A percentile compares a stretch with the other conserved stretches of the same genome.
Evolutionary conservation across 2,888 invertebrate species (phyloP).

Genomic region (Lasioglossum villosulum): DNA sequence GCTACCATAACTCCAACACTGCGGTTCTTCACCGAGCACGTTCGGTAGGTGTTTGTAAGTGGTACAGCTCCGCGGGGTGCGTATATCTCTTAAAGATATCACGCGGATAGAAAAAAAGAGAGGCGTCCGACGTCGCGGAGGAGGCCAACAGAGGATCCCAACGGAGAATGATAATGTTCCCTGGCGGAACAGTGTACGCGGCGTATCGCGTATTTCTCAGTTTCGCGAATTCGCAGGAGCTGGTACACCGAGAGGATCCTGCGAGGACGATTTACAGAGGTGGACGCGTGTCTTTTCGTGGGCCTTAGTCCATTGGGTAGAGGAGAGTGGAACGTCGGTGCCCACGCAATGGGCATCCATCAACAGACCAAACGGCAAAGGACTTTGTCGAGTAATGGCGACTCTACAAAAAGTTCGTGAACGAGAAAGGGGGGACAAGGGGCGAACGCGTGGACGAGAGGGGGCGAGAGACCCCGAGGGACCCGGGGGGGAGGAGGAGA

Average conservation of each 20-base stretch:
- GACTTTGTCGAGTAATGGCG: slow-evolving; percentile 82
- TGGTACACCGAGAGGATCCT: background rate
- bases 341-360: slow-evolving; percentile 82
- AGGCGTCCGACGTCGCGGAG: slow-evolving; percentile 5
- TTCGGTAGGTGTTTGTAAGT: slow-evolving; percentile 28
- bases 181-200: slow-evolving; percentile 59
- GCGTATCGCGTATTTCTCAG: slow-evolving; percentile 51
- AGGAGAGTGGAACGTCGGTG: slow-evolving; percentile 70
- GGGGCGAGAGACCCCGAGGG: slow-evolving; percentile 40
- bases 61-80: slow-evolving; percentile 46
- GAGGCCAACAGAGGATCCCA: slow-evolving; percentile 5
- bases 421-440: slow-evolving; percentile 59
- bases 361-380: slow-evolving; percentile 79
- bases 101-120: background rate
- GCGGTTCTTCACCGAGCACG: slow-evolving; percentile 31
- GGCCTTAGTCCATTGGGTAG: slow-evolving; percentile 73
- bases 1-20: slow-evolving; percentile 22
- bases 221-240: slow-evolving; percentile 60
- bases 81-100: slow-evolving; percentile 40
- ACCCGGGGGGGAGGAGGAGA: slow-evolving; percentile 33
- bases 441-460: slow-evolving; percentile 44
- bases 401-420: slow-evolving; percentile 75
- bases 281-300: slow-evolving; percentile 71
- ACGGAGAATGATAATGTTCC: slow-evolving; percentile 45
- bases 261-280: slow-evolving; percentile 67